phyloP scores from a whole-genome alignment of 1,140 invertebrate species.

The Fopius arisanus region DNA sequence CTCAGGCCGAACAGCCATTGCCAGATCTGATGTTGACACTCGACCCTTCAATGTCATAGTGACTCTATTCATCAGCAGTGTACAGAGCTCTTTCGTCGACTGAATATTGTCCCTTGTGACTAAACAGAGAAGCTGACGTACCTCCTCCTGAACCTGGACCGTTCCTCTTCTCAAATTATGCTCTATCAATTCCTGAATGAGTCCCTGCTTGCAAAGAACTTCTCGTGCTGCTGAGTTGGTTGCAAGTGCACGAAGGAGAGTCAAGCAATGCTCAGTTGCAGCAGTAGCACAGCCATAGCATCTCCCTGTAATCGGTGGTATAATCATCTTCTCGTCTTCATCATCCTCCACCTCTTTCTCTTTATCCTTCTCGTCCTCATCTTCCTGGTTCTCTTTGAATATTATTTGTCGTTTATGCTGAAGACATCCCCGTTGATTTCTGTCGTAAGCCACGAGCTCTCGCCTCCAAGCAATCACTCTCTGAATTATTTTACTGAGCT shows the following conservation, averaged over 20 bases:
- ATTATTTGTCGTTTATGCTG: conserved; percentile 31
- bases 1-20: conserved; percentile 83
- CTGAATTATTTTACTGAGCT: conserved; percentile 95
- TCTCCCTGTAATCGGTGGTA: conserved; percentile 58
- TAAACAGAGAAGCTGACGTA: conserved; percentile 85
- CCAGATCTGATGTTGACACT: conserved; percentile 74
- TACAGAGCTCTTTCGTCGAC: conserved; percentile 87
- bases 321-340: neutral
- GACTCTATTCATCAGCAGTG: conserved; percentile 83
- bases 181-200: conserved; percentile 90
- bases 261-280: conserved; percentile 93
- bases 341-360: neutral
- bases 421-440: conserved; percentile 72
- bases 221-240: conserved; percentile 81
- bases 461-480: conserved; percentile 87
- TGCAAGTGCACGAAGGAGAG: conserved; percentile 88
- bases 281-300: conserved; percentile 88
- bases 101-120: conserved; percentile 90
- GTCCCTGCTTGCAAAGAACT: conserved; percentile 83
- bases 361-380: neutral
- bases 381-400: conserved; percentile 29
- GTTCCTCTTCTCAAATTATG: conserved; percentile 87
- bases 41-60: conserved; percentile 77
- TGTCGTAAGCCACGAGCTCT: conserved; percentile 92
- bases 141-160: conserved; percentile 82